Evolutionary conservation across 2,113 vertebrate genomes (phyloP), one percentile per base, ranked within the genome.

Genomic region (Eulemur macaco): DNA sequence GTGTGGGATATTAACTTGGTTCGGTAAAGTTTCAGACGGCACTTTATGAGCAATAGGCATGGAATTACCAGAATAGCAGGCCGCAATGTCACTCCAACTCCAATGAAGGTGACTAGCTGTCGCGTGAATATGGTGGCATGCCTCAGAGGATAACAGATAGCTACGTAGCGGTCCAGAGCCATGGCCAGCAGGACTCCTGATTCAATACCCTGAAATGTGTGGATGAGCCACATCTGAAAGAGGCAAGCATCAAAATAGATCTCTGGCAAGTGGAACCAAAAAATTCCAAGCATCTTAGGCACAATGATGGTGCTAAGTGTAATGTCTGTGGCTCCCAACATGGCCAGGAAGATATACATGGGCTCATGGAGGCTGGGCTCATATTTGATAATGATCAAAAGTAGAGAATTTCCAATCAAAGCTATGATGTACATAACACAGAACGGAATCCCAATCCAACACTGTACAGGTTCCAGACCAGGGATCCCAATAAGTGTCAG

Each of bases 51-150:
- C 27, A 95, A 17, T 8, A 96, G n/a, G 5, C 89, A 63, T 0
- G 76, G 94, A 8, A 89, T 47, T 29, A 96, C 29, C 0, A 23
- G 31, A 54, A 97, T 8, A 8, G 87, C 73, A 73, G 84, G 54
- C n/a, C 1, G 0, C 50, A 85, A 5, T 29, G 78, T 23, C 56
- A 89, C 64, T 3, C 31, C 86, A 66, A 86, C 1, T 4, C 45
- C 94, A 3, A 85, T 60, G n/a, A 69, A 45, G 5, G 42, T 84
- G 18, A 95, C 20, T 34, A 87, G 25, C 4, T 88, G 18, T 9
- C 6, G 60, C 4, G 68, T 97, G 60, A 97, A 91, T 78, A 97
- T 94, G 66, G 86, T 83, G 66, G 74, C 77, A 68, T 96, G 95
- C 3, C 94, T 90, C 78, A 98, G 93, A 0, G 82, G 94, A 37